phyloP scores from a whole-genome alignment of 1,140 invertebrate species.

The Eupristina koningsbergeri region DNA sequence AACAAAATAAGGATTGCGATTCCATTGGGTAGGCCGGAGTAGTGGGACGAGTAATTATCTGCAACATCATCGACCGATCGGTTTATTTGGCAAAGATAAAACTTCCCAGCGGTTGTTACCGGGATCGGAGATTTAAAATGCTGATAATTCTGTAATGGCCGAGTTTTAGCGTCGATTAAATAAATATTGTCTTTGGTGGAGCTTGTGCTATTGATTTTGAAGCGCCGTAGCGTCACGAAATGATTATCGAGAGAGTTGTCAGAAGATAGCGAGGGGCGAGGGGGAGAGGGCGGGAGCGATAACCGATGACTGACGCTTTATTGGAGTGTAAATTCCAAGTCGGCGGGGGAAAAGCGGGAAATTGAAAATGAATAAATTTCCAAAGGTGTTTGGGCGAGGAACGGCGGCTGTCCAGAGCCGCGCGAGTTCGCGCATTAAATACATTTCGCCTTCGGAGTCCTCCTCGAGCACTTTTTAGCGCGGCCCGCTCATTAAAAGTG shows the following conservation, averaged over 20 bases:
- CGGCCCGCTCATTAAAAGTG: neutral
- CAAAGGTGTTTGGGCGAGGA: neutral
- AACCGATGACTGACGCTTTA: neutral
- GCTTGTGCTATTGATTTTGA: neutral
- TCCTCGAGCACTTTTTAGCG: conserved; percentile 22
- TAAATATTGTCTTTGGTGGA: neutral
- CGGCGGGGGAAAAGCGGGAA: neutral
- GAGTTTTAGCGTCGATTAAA: neutral
- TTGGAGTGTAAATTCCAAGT: neutral
- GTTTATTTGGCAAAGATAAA: neutral
- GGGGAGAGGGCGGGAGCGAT: no score
- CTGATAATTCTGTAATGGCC: neutral
- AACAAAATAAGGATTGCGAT: neutral
- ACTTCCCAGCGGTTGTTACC: neutral
- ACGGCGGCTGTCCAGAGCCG: neutral
- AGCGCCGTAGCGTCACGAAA: conserved; percentile 4
- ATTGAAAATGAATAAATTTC: conserved; percentile 25
- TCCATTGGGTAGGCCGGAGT: neutral
- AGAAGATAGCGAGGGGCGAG: no score
- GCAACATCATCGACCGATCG: neutral
- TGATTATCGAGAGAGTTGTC: neutral
- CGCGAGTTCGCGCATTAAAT: neutral
- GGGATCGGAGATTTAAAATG: neutral
- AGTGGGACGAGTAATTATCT: neutral
- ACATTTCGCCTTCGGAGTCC: no score